Base-by-base conservation (phyloP, 2,113 vertebrate genomes). In the Megaptera novaeangliae region DNA sequence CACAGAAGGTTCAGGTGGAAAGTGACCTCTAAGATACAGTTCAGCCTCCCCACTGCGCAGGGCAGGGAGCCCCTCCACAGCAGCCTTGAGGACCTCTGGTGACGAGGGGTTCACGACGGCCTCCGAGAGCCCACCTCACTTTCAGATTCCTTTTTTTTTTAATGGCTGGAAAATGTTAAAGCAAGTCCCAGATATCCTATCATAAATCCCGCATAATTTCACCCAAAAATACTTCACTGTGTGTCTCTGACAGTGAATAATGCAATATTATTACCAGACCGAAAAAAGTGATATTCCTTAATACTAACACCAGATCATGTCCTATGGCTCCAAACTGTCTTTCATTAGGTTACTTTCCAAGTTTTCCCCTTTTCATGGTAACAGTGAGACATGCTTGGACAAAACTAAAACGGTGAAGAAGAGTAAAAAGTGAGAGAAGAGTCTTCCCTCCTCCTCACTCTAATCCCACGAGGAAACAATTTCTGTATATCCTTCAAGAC, bases 11-110 rank as follows among this genome's bases (percentile, higher is more conserved):
- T 77, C 34, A 10, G 61, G 41, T 27, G 36, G 61, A 71, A 61
- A 55, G 39, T 36, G 57, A 61, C 27, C 61, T 68, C 41, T 41
- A 46, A 52, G 31, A 77, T 9, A 4, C 20, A 41, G 15, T 6
- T 17, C 41, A 46, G 36, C 57, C 27, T 52, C 21, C 11, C 18
- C 0, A 3, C 7, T 21, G 21, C 3, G 3, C 12, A 1, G 21
- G 49, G 57, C 0, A 0, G 5, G 5, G n/a, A 31, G 11, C 10
- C 71, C 49, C 41, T 44, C 39, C 57, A 74, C 0, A 2, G 55
- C 5, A 63, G 57, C 66, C 49, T 21, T 34, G 49, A n/a, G n/a
- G 31, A 27, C 31, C 27, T 49, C 63, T 3, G 27, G 61, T 36
- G 85, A 41, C 17, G 3, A n/a, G 39, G 57, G 44, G 8, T 4